Conservation (phyloP, 2,113 vertebrate genomes). For the Ciconia boyciana region DNA sequence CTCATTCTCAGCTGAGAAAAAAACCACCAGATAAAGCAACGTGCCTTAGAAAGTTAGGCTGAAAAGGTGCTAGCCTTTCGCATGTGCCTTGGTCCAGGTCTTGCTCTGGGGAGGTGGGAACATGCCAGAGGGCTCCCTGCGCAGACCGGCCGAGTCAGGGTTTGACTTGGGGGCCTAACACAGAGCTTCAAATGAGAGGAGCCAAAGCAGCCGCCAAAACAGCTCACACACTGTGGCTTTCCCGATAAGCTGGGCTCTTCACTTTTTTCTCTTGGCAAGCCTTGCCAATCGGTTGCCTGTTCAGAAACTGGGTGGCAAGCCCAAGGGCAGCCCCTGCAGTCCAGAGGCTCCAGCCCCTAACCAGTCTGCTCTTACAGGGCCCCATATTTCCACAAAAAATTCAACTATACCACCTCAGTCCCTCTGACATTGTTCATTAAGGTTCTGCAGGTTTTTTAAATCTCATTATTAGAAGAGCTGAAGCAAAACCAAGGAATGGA, state of each 20-base stretch:
- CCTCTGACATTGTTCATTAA: neutral
- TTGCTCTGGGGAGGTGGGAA: accelerated
- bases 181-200: neutral
- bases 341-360: neutral
- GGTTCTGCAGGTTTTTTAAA: neutral
- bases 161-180: accelerated
- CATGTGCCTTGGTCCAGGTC: accelerated
- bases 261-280: neutral
- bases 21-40: neutral
- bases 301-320: neutral
- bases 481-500: neutral
- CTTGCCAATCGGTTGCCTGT: neutral
- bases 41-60: neutral
- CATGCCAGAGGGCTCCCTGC: accelerated
- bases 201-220: neutral
- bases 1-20: neutral
- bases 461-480: neutral
- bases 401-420: neutral
- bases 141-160: accelerated
- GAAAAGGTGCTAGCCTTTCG: neutral
- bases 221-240: neutral
- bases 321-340: neutral
- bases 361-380: neutral
- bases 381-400: neutral
- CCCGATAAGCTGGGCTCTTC: neutral